phyloP scores from a whole-genome alignment of 92 coral and sea anemone genomes.

The Porites divaricata region DNA sequence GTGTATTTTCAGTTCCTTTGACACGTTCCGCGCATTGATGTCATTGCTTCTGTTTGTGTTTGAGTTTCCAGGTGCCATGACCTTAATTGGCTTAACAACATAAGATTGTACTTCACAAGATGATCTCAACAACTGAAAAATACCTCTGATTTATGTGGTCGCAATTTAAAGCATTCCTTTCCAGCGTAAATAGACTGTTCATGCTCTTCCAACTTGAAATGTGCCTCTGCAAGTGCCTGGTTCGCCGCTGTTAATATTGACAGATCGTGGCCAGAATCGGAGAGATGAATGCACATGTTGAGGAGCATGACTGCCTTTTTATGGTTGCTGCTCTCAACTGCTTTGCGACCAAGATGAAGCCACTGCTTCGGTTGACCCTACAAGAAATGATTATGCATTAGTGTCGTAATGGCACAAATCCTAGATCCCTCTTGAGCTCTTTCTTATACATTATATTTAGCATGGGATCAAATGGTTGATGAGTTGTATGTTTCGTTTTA shows the following conservation, averaged over 20 bases:
- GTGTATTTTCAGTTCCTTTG: too few species aligned
- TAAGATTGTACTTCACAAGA: too few species aligned
- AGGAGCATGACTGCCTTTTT: slow-evolving; percentile 52
- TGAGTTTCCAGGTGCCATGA: too few species aligned
- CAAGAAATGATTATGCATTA: neutral
- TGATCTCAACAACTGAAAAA: neutral
- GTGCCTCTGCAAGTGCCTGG: slow-evolving; percentile 43
- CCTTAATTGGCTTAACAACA: too few species aligned
- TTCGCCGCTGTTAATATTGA: slow-evolving; percentile 33
- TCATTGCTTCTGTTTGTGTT: too few species aligned
- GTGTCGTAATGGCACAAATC: neutral
- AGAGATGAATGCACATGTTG: slow-evolving; percentile 61
- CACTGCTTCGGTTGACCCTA: slow-evolving; percentile 56
- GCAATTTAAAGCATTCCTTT: slow-evolving; percentile 57
- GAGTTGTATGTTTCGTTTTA: neutral
- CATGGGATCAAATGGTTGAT: too few species aligned
- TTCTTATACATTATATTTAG: too few species aligned
- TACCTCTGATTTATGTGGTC: slow-evolving; percentile 79
- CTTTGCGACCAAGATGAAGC: slow-evolving; percentile 58
- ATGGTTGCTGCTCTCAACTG: slow-evolving; percentile 24
- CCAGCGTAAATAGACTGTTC: slow-evolving; percentile 46
- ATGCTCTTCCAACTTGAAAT: slow-evolving; percentile 35
- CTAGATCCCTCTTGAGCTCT: too few species aligned
- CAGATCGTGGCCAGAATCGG: slow-evolving; percentile 49
- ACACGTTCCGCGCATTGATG: too few species aligned